Percentiles rank a stretch among this genome's conserved stretches.
These are phyloP conservation scores for Campaea margaritaria DNA, from an alignment of 2,888 invertebrate genomes.

Conservation along the genomic window DNA sequence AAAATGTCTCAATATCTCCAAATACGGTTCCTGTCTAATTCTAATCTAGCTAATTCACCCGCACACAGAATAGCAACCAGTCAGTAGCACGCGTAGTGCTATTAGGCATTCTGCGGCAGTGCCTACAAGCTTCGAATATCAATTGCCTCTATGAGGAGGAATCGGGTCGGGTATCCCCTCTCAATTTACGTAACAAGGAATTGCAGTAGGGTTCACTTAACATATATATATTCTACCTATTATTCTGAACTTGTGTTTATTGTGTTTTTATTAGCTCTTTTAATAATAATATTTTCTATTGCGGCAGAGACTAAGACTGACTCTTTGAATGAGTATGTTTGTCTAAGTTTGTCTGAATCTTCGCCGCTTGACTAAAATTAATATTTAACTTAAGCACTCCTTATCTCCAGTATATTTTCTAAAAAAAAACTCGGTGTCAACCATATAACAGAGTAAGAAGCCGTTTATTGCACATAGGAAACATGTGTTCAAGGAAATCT, in stretches of 20 bases:
- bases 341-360: too few relatives aligned
- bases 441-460: too few relatives aligned
- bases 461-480: not conserved
- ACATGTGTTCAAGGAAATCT: constrained; percentile 20
- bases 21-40: constrained; percentile 21
- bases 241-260: too few relatives aligned
- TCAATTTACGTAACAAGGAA: constrained; percentile 33
- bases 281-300: too few relatives aligned
- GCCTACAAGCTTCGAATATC: constrained; percentile 41
- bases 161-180: constrained; percentile 27
- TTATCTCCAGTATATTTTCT: too few relatives aligned
- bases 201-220: constrained; percentile 13
- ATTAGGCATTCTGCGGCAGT: constrained; percentile 28
- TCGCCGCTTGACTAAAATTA: too few relatives aligned
- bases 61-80: constrained; percentile 15
- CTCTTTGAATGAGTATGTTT: too few relatives aligned
- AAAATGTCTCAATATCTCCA: not conserved
- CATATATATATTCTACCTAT: not conserved
- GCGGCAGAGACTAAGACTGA: too few relatives aligned
- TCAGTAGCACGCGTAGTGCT: constrained; percentile 22
- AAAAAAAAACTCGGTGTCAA: not conserved
- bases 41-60: constrained; percentile 40
- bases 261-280: too few relatives aligned
- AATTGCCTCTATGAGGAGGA: constrained; percentile 24
- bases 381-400: too few relatives aligned